Evolutionary conservation across 2,888 invertebrate genomes (phyloP).

Genomic region (Perizoma flavofasciatum): DNA sequence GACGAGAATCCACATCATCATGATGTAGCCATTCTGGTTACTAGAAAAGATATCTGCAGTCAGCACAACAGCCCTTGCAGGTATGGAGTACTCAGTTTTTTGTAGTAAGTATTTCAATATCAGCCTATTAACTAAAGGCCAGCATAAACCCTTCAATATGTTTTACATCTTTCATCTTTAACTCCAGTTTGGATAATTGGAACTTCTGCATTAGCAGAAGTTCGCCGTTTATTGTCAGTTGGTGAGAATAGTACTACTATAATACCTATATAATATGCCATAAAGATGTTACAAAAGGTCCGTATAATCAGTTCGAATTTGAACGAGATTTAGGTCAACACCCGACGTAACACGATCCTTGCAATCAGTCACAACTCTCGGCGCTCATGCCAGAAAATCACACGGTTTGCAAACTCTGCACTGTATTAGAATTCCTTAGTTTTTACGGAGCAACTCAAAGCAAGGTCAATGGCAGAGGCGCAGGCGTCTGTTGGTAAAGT

Average conservation of each 20-base stretch:
- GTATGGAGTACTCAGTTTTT: conserved; percentile 56
- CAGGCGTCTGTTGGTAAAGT: conserved; percentile 69
- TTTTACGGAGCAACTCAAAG: conserved; percentile 58
- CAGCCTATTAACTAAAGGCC: too few relatives aligned
- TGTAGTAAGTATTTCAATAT: not conserved
- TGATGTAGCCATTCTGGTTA: conserved; percentile 94
- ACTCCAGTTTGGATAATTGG: too few relatives aligned
- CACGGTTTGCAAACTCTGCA: conserved; percentile 42
- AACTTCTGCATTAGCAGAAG: too few relatives aligned
- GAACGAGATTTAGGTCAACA: conserved; percentile 27
- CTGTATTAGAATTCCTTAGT: conserved; percentile 53
- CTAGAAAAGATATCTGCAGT: conserved; percentile 90
- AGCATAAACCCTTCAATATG: too few relatives aligned
- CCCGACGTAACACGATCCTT: conserved; percentile 29
- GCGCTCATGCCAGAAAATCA: conserved; percentile 33
- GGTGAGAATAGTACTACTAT: not conserved
- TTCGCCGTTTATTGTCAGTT: too few relatives aligned
- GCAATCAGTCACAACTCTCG: conserved; percentile 33
- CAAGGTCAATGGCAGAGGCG: conserved; percentile 79
- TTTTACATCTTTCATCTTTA: too few relatives aligned
- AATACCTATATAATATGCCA: not conserved
- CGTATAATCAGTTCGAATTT: conserved; percentile 28
- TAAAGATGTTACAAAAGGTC: conserved; percentile 23
- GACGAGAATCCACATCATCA: conserved; percentile 94
- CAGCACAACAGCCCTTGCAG: conserved; percentile 81